Evolutionary conservation across 1,140 invertebrate genomes (phyloP), one percentile per base, ranked within the genome.

Genomic region (Chrysoperla carnea): DNA sequence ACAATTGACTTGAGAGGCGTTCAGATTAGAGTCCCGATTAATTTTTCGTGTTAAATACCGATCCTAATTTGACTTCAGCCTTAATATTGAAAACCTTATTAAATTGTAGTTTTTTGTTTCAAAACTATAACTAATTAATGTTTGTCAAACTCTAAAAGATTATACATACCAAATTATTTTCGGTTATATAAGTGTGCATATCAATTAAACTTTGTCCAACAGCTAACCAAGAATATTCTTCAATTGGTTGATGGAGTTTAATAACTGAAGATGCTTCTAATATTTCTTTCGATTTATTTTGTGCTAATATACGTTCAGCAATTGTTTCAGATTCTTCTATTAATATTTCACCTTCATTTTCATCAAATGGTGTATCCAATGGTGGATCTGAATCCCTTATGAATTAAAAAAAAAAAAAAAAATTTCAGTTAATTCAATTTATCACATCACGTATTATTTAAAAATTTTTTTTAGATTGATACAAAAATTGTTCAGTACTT

Each of bases 131-230:
- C n/a, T n/a, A n/a, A n/a, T n/a, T n/a, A n/a, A n/a, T n/a, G n/a
- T n/a, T n/a, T n/a, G n/a, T n/a, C n/a, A n/a, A n/a, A n/a, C n/a
- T n/a, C n/a, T n/a, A n/a, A n/a, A n/a, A n/a, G n/a, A n/a, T n/a
- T 41, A 28, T 40, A 50, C 23, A 40, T 50, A 61, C 57, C 54
- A 60, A 50, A 41, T 60, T 57, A 46, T 76, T 69, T 33, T 76
- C 68, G 15, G 61, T 59, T 39, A 82, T 72, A 51, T 75, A 73
- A 29, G 73, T 65, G 55, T 83, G 78, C 62, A 81, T 73, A 45
- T 72, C 66, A 2, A 76, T 59, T 29, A 84, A 52, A 51, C 72
- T 73, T 48, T 75, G 69, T 29, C 81, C 80, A 15, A 84, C 58
- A 47, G 70, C 63, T 31, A 73, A 52, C 81, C 81, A 86, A 17